These are phyloP conservation scores for Furnarius figulus DNA, from an alignment of 2,113 vertebrate genomes.

Conservation along the genomic window DNA sequence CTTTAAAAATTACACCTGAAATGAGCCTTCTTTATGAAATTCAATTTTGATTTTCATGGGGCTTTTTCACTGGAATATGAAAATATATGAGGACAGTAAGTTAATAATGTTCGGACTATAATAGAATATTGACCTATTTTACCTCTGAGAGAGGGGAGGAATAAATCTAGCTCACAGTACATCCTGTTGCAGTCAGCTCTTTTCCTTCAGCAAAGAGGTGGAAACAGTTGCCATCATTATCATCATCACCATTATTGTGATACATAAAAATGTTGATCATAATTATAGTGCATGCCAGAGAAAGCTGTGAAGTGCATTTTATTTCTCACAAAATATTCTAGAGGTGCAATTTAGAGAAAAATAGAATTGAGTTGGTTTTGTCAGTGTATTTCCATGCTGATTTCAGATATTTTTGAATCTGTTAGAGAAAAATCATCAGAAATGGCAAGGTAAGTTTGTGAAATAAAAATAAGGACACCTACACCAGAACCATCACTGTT, in stretches of 20 bases:
- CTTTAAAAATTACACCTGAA: background rate
- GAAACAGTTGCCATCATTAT: background rate
- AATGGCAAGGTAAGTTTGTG: background rate
- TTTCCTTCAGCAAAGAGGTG: background rate
- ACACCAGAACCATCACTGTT: background rate
- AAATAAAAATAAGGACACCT: background rate
- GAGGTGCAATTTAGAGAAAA: background rate
- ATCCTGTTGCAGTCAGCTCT: background rate
- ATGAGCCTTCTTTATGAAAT: background rate
- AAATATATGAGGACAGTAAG: background rate
- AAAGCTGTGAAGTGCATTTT: background rate
- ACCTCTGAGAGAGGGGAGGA: background rate
- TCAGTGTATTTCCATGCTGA: background rate
- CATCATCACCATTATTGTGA: background rate
- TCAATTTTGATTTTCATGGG: background rate
- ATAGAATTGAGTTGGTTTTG: background rate
- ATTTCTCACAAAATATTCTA: background rate
- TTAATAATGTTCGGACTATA: background rate
- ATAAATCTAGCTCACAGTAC: background rate
- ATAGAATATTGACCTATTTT: conserved; percentile 46
- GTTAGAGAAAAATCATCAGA: background rate
- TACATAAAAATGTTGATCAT: background rate
- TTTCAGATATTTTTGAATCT: background rate
- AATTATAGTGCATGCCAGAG: background rate
- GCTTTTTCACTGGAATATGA: background rate